These are phyloP conservation scores for Nymphalis c-album DNA, from an alignment of 2,888 invertebrate species.

Conservation along the genomic window DNA sequence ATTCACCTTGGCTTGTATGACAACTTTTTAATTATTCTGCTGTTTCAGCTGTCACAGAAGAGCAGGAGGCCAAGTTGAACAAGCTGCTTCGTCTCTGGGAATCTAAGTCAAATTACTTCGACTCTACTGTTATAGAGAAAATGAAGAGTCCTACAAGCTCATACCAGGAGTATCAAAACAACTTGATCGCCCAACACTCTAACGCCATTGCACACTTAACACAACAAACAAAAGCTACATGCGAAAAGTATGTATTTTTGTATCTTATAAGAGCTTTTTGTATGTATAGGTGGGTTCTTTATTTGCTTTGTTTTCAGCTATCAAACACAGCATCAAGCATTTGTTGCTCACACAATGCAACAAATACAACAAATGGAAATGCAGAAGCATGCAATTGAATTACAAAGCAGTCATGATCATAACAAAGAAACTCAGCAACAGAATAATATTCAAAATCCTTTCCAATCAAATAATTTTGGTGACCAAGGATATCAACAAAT, in stretches of 20 bases:
- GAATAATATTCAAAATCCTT: slow-evolving; percentile 57
- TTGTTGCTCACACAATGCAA: slow-evolving; percentile 93
- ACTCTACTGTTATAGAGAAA: slow-evolving; percentile 90
- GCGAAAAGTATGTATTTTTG: slow-evolving; percentile 83
- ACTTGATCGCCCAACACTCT: slow-evolving; percentile 90
- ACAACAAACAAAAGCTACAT: slow-evolving; percentile 90
- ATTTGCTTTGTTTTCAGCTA: slow-evolving; percentile 79
- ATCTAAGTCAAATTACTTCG: slow-evolving; percentile 95
- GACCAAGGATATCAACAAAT: slow-evolving; percentile 63
- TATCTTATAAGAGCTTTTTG: not conserved
- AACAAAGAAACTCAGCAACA: slow-evolving; percentile 58
- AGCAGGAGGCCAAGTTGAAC: slow-evolving; percentile 94
- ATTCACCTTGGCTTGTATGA: slow-evolving; percentile 58
- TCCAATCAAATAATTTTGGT: slow-evolving; percentile 62
- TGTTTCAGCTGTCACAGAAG: slow-evolving; percentile 89
- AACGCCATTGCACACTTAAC: slow-evolving; percentile 88
- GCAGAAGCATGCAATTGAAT: slow-evolving; percentile 86
- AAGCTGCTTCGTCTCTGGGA: slow-evolving; percentile 98
- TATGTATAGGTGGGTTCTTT: slow-evolving; percentile 18
- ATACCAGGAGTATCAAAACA: slow-evolving; percentile 94
- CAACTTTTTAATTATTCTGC: slow-evolving; percentile 69
- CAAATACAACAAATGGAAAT: slow-evolving; percentile 92
- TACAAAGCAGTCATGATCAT: slow-evolving; percentile 67
- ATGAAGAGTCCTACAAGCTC: slow-evolving; percentile 93
- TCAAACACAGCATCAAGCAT: slow-evolving; percentile 97